A percentile compares a stretch with the other conserved stretches of the same genome.
Conservation (phyloP, 2,113 vertebrate species). For the Rhodinocichla rosea region DNA sequence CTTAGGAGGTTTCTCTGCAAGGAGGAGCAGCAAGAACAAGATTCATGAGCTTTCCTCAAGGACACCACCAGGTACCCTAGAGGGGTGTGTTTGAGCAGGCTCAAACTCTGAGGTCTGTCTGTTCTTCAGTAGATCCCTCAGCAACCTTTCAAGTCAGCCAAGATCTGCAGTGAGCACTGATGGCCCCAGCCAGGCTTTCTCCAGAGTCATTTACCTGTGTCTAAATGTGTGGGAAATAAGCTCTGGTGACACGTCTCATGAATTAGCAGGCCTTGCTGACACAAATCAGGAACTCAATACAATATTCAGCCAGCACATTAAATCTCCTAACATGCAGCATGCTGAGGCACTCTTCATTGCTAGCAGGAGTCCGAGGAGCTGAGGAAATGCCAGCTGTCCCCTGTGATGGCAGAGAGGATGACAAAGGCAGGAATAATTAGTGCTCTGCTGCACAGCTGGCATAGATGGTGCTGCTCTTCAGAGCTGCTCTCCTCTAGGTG, state of each 20-base stretch:
- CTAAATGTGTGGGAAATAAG: neutral
- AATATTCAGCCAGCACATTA: conserved; percentile 18
- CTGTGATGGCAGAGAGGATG: neutral
- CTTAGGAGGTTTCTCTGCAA: neutral
- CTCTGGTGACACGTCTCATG: neutral
- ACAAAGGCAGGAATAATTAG: conserved; percentile 38
- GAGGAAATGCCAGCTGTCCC: conserved; percentile 33
- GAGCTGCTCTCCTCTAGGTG: neutral
- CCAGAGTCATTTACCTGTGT: neutral
- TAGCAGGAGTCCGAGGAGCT: conserved; percentile 12
- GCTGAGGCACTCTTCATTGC: neutral
- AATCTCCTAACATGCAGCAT: neutral
- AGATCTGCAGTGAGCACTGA: neutral
- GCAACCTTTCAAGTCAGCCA: neutral
- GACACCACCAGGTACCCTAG: neutral
- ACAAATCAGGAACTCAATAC: conserved; percentile 14
- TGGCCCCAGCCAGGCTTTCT: neutral
- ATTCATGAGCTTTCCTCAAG: accelerated
- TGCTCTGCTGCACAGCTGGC: neutral
- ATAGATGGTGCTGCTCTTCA: neutral
- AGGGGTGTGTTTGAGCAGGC: neutral
- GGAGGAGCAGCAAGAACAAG: neutral
- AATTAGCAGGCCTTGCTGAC: conserved; percentile 33
- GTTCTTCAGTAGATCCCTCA: neutral
- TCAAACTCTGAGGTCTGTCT: neutral